A percentile compares a stretch with the other conserved stretches of the same genome.
Evolutionary conservation across 2,113 vertebrate genomes (phyloP).

Genomic region (Steatornis caripensis): DNA sequence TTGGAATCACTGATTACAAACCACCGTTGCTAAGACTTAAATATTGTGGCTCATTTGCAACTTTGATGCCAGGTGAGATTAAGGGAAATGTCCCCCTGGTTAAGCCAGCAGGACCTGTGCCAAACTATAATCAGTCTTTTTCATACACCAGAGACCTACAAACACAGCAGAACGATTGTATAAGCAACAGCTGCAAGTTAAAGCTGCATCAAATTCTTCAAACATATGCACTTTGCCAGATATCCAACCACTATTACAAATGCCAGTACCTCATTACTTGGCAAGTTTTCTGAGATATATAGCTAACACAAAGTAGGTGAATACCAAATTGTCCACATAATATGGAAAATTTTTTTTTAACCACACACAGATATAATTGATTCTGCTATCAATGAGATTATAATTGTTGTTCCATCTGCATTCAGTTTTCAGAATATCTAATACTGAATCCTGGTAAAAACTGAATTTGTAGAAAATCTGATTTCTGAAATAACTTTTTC

Average conservation of each 20-base stretch:
- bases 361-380: background rate
- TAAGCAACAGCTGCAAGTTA: conserved; percentile 54
- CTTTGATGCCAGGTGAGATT: conserved; percentile 56
- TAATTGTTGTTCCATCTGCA: background rate
- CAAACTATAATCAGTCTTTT: conserved; percentile 51
- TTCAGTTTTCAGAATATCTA: background rate
- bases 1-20: conserved; percentile 46
- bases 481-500: background rate
- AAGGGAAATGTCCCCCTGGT: conserved; percentile 42
- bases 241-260: conserved; percentile 13
- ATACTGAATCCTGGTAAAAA: background rate
- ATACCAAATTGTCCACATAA: background rate
- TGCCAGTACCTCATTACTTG: conserved; percentile 1
- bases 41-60: conserved; percentile 37
- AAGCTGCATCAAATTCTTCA: conserved; percentile 45
- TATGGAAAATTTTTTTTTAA: background rate
- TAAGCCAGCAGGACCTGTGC: conserved; percentile 27
- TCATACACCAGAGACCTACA: conserved; percentile 45
- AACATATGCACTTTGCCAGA: conserved; percentile 37
- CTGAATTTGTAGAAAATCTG: background rate
- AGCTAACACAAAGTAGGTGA: background rate
- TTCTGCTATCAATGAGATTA: background rate
- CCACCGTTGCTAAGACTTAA: conserved; percentile 33
- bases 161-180: conserved; percentile 26
- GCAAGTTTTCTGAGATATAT: background rate